phyloP scores from a whole-genome alignment of 2,797 vertebrate genomes.

The Staurois parvus region DNA sequence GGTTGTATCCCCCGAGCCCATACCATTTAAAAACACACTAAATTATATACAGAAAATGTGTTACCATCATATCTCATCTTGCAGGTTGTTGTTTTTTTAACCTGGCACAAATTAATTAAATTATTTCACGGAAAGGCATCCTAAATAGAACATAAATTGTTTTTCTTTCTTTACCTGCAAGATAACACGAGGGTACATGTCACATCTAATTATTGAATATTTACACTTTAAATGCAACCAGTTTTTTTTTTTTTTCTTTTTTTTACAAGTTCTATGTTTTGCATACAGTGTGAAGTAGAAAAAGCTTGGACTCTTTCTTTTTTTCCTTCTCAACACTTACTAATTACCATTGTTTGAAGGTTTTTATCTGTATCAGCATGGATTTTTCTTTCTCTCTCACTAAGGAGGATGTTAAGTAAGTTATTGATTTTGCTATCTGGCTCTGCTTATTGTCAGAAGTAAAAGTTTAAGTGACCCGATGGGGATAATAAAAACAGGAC shows the following conservation, averaged over 20 bases:
- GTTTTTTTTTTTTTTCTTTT: not conserved
- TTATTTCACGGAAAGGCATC: not conserved
- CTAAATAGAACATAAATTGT: slow-evolving; percentile 9
- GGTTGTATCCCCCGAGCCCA: not conserved
- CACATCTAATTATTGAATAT: slow-evolving; percentile 1
- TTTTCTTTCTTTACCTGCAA: not conserved
- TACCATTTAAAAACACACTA: not conserved
- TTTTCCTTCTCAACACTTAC: not conserved
- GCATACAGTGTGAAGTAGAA: slow-evolving; percentile 8
- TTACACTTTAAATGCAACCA: slow-evolving; percentile 6
- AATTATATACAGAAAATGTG: not conserved
- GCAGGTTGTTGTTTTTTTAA: not conserved
- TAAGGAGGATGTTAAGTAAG: slow-evolving; percentile 37
- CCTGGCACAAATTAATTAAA: not conserved
- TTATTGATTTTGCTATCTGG: slow-evolving; percentile 50
- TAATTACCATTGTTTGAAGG: not conserved
- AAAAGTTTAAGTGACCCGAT: not conserved
- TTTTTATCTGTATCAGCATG: not conserved
- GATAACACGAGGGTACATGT: not conserved
- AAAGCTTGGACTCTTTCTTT: not conserved
- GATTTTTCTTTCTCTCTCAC: slow-evolving; percentile 45
- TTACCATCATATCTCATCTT: slow-evolving; percentile 2
- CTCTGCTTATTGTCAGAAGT: not conserved
- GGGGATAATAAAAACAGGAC: slow-evolving; percentile 37
- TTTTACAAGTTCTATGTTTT: not conserved